Evolutionary conservation across 2,888 invertebrate species (phyloP).

Genomic region (Digitonthophagus gazella): DNA sequence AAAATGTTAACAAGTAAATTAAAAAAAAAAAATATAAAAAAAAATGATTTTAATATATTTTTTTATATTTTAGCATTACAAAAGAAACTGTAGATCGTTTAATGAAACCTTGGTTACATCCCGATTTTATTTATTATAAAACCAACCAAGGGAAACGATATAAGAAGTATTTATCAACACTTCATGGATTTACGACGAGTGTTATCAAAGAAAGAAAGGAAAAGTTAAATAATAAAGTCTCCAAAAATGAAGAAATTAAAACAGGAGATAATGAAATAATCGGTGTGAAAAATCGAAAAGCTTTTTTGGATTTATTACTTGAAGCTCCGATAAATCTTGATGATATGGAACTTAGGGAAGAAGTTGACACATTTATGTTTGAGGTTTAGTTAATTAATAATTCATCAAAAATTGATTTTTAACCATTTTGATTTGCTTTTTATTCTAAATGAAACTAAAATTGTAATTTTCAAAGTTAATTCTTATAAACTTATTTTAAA

Average conservation of each 20-base stretch:
- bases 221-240: background rate
- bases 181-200: slow-evolving; percentile 20
- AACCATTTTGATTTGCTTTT: too few relatives aligned
- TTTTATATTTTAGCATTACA: slow-evolving; percentile 14
- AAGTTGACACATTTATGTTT: slow-evolving; percentile 20
- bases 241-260: background rate
- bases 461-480: too few relatives aligned
- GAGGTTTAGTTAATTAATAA: background rate
- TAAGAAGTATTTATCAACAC: background rate
- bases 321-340: slow-evolving; percentile 35
- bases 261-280: background rate
- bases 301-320: slow-evolving; percentile 25
- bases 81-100: slow-evolving; percentile 17
- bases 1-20: slow-evolving; percentile 19
- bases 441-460: too few relatives aligned
- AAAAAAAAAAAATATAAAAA: background rate
- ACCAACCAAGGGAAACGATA: slow-evolving; percentile 20
- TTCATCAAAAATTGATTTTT: too few relatives aligned
- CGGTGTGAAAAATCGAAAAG: slow-evolving; percentile 17
- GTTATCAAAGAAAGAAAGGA: slow-evolving; percentile 18
- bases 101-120: slow-evolving; percentile 22
- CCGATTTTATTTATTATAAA: slow-evolving; percentile 19
- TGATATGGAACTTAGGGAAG: slow-evolving; percentile 26
- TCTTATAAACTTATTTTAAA: too few relatives aligned
- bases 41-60: background rate